Base-by-base conservation (phyloP, 2,113 vertebrate genomes). In the Turdus rufiventris region DNA sequence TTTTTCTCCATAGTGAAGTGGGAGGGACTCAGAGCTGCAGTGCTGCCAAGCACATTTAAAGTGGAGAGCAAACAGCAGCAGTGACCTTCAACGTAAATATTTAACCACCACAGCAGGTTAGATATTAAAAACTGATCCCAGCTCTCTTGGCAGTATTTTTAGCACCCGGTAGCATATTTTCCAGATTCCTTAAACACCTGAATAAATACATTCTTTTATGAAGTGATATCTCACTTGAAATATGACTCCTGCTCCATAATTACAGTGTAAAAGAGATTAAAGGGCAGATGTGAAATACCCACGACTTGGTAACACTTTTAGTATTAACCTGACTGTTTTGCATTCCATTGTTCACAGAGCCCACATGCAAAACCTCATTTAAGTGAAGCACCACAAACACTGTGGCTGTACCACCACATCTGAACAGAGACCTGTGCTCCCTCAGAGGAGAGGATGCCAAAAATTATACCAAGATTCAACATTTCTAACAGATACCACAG, bases 31-130 rank as follows among this genome's bases (percentile, higher is more conserved):
- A 0, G n/a, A 74, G 68, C 51, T 74, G 45, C n/a, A 54, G 18
- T 2, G 24, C 67, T 85, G 82, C 85, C 47, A 57, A 88, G 48
- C 71, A 79, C 48, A 14, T 58, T 34, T 45, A 24, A 83, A 86
- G 83, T 4, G 20, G 62, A 57, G 29, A 74, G 62, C 80, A 80
- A 96, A 76, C 16, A 80, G 20, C 42, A 80, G 91, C 65, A 31
- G 57, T 81, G 94, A 91, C 94, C 89, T 95, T 93, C 91, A 81
- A 6, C 20, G 77, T 74, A 67, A 96, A 89, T 91, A 89, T 89
- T 91, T 89, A 93, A 93, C 93, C 58, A 81, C 25, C 48, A 63
- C 57, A 81, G 73, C 87, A 81, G 68, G 77, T 87, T 81, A 85
- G 65, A 74, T 78, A 91, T 87, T 87, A 93, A 92, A 93, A 91